Base-by-base conservation (phyloP, 1,140 invertebrate species). In the Ceratitis capitata region DNA sequence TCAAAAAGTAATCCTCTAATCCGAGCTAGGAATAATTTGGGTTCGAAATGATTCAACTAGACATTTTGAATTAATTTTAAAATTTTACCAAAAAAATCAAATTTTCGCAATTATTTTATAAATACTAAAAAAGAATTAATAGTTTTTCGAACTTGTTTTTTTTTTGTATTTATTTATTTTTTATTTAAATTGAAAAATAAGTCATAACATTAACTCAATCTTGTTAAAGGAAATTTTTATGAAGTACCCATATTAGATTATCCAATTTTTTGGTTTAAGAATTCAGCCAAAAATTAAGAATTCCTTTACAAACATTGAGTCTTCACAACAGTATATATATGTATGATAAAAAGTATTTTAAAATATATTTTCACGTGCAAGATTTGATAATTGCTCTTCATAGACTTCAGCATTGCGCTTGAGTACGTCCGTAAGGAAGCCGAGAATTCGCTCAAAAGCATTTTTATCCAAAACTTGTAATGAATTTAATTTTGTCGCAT, bases 391-490 rank as follows among this genome's bases (percentile, higher is more conserved):
- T 45, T 86, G 56, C 6, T 84, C 58, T 51, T 86, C 85, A 53
- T 87, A 87, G 14, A 82, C 19, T 53, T 82, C 85, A n/a, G 91
- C 86, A 86, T 91, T 90, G 47, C 89, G 90, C 87, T 91, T 91
- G 53, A 91, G 90, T 39, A 91, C 87, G 82, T 91, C 90, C 87
- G 89, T 89, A 19, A 91, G 86, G 87, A 89, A 89, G 85, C 90
- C 90, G 85, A 91, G 88, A 47, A 91, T 90, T 29, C 90, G 89
- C 49, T 90, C 88, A 83, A 91, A 91, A 56, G 90, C 89, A 35
- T 90, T 87, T 3, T 88, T 88, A 86, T 91, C 89, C 86, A 91
- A 87, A 89, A 90, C 90, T 91, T 86, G n/a, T 4, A 61, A 58
- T 56, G 74, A 56, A 42, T 7, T 53, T 23, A 29, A 82, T 16